Evolutionary conservation across 2,888 invertebrate genomes (phyloP).

Genomic region (Hetaerina titia): DNA sequence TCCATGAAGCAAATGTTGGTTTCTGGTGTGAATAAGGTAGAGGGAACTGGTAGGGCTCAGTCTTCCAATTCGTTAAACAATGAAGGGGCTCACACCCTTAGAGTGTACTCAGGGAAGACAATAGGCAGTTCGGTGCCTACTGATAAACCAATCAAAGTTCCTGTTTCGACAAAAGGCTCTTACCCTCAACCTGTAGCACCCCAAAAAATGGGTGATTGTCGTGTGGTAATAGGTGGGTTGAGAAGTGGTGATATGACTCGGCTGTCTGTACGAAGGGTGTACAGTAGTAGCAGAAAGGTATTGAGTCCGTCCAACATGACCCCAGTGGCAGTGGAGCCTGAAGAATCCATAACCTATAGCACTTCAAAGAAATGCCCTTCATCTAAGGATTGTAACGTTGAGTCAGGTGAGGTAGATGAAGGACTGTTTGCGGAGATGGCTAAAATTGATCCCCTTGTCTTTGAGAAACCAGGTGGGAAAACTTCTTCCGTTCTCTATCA

Average conservation of each 20-base stretch:
- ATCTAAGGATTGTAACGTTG: conserved; percentile 22
- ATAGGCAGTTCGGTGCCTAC: not conserved
- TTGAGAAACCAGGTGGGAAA: not conserved
- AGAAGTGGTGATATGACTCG: conserved; percentile 54
- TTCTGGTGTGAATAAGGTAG: conserved; percentile 14
- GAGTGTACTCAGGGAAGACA: conserved; percentile 26
- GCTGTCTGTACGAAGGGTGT: conserved; percentile 54
- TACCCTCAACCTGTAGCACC: not conserved
- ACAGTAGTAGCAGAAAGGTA: conserved; percentile 45
- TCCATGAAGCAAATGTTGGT: not conserved
- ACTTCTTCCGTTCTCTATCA: conserved; percentile 35
- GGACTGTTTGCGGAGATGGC: conserved; percentile 50
- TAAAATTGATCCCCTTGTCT: not conserved
- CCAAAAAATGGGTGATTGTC: conserved; percentile 45
- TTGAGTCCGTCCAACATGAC: conserved; percentile 58
- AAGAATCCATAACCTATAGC: not conserved
- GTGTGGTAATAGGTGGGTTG: conserved; percentile 53
- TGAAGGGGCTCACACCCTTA: conserved; percentile 1
- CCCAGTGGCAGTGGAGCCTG: conserved; percentile 25
- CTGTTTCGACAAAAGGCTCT: not conserved
- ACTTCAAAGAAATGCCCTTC: conserved; percentile 4
- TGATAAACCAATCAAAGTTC: conserved; percentile 19
- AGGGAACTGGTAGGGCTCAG: not conserved
- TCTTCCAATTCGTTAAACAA: not conserved
- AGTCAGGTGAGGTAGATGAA: conserved; percentile 11